phyloP scores from a whole-genome alignment of 1,140 invertebrate species.

The Drosophila ogumai region DNA sequence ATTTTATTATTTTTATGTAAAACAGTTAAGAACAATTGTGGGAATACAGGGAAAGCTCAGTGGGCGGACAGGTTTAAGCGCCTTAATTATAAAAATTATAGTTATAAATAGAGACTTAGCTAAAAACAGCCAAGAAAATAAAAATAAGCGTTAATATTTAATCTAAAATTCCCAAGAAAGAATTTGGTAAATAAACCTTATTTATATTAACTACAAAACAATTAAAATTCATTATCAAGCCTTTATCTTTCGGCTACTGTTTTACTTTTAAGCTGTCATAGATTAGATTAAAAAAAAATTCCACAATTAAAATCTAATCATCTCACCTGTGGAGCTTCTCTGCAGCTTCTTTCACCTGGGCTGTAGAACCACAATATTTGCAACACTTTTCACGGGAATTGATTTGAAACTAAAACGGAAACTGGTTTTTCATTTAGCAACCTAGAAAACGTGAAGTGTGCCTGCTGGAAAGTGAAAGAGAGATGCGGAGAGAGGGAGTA shows the following conservation, averaged over 20 bases:
- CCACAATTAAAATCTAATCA: background rate
- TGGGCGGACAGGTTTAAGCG: background rate
- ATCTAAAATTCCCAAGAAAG: background rate
- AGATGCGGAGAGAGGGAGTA: constrained; percentile 32
- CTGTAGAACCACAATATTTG: background rate
- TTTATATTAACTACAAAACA: background rate
- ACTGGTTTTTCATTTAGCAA: constrained; percentile 31
- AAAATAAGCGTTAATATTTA: background rate
- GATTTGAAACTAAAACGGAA: constrained; percentile 3
- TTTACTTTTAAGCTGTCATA: background rate
- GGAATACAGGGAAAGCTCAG: constrained; percentile 6
- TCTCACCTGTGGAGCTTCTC: background rate
- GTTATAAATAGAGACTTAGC: too few relatives aligned
- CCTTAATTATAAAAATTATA: background rate
- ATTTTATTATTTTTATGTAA: constrained; percentile 16
- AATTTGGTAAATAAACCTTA: background rate
- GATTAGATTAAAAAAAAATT: background rate
- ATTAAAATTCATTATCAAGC: background rate
- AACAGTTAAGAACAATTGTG: constrained; percentile 23
- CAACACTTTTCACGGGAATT: constrained; percentile 1
- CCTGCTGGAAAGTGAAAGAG: constrained; percentile 15
- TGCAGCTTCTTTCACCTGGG: background rate
- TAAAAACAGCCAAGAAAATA: background rate
- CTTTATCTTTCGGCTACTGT: constrained; percentile 7
- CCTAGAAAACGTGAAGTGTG: constrained; percentile 3